These are phyloP conservation scores for Drosophila merina DNA, from an alignment of 2,888 invertebrate genomes.

Conservation along the genomic window DNA sequence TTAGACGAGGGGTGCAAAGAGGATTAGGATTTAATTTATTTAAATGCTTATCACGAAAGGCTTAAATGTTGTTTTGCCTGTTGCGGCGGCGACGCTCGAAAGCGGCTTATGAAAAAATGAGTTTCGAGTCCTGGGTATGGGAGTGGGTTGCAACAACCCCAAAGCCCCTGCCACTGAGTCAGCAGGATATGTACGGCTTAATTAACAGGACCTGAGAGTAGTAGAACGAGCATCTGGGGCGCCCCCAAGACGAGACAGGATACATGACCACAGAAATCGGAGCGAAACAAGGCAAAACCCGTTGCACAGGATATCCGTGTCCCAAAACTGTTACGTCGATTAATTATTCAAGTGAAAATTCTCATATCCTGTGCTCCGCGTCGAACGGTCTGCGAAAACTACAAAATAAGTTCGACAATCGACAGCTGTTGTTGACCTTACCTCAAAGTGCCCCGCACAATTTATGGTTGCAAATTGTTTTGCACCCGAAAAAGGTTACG, in stretches of 20 bases:
- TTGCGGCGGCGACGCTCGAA: slow-evolving; percentile 71
- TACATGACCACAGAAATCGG: slow-evolving; percentile 31
- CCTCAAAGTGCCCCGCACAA: slow-evolving; percentile 70
- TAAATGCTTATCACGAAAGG: slow-evolving; percentile 81
- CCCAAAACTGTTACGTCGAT: slow-evolving; percentile 59
- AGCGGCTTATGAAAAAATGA: slow-evolving; percentile 70
- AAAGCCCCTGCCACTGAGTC: slow-evolving; percentile 10
- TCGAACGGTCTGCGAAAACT: slow-evolving; percentile 44
- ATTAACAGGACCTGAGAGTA: slow-evolving; percentile 15
- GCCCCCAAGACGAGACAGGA: slow-evolving; percentile 58
- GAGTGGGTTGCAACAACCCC: slow-evolving; percentile 19
- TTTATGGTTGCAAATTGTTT: slow-evolving; percentile 81
- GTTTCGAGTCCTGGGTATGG: slow-evolving; percentile 13
- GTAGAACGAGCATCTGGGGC: slow-evolving; percentile 23
- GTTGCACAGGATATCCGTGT: neutral
- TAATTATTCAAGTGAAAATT: slow-evolving; percentile 81
- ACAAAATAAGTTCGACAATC: slow-evolving; percentile 73
- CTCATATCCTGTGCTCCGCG: slow-evolving; percentile 70
- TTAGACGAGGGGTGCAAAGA: slow-evolving; percentile 47
- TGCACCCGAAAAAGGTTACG: slow-evolving; percentile 74
- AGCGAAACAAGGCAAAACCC: slow-evolving; percentile 34
- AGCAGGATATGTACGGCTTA: slow-evolving; percentile 28
- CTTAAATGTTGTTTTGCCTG: slow-evolving; percentile 78
- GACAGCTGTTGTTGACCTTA: slow-evolving; percentile 75
- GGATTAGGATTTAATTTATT: slow-evolving; percentile 80